phyloP scores from a whole-genome alignment of 2,888 invertebrate genomes.

The Keiferia lycopersicella region DNA sequence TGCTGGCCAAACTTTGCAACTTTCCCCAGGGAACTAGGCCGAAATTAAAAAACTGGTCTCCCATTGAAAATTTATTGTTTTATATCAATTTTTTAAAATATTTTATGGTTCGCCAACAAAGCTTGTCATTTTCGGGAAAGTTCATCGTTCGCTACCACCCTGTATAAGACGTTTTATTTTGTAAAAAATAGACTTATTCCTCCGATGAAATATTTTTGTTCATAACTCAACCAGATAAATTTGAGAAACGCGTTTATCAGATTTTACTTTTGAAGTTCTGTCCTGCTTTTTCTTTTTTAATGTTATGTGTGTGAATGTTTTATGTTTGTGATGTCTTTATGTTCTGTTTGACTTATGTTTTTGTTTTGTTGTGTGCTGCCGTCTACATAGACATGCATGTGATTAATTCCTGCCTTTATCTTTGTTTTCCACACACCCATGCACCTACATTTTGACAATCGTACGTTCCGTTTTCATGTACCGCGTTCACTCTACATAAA shows the following conservation, averaged over 20 bases:
- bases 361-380: not conserved
- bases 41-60: no score
- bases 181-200: no score
- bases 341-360: not conserved
- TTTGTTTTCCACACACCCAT: not conserved
- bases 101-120: no score
- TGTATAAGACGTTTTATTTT: no score
- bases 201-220: no score
- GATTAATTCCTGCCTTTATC: not conserved
- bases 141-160: no score
- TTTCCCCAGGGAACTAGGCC: no score
- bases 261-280: not conserved
- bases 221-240: no score
- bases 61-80: no score
- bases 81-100: no score
- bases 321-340: not conserved
- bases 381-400: not conserved
- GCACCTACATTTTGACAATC: not conserved
- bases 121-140: no score
- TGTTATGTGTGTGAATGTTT: conserved; percentile 6
- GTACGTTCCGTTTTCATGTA: not conserved
- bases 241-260: not conserved
- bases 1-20: no score
- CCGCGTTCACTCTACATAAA: not conserved
- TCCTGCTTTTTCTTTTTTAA: not conserved